phyloP scores from a whole-genome alignment of 2,797 vertebrate genomes.

The Neomorphus geoffroyi region DNA sequence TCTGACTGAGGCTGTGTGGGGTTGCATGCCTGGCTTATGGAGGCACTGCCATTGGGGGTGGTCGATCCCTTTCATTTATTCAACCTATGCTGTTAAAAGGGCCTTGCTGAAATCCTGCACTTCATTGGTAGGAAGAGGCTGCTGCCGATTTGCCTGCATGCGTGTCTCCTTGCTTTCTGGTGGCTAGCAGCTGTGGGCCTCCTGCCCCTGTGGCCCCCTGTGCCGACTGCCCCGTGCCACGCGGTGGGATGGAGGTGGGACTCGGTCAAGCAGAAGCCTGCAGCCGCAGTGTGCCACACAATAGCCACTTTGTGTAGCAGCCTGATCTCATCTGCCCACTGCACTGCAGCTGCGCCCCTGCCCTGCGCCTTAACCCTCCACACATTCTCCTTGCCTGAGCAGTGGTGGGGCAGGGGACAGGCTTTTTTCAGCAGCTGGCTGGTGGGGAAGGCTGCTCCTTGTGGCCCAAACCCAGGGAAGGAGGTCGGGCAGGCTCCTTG shows the following conservation, averaged over 20 bases:
- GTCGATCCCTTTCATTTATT: accelerated
- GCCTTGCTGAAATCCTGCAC: accelerated
- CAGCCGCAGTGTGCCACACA: neutral
- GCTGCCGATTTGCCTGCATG: neutral
- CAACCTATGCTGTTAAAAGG: neutral
- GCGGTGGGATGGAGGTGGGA: neutral
- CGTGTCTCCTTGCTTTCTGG: accelerated
- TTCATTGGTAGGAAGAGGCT: accelerated
- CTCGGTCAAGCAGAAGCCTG: neutral
- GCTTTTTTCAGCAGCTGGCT: neutral
- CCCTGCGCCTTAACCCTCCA: neutral
- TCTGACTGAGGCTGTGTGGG: neutral
- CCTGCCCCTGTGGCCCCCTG: accelerated
- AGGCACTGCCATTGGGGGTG: neutral
- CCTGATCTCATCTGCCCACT: slow-evolving; percentile 27
- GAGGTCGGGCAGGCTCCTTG: neutral
- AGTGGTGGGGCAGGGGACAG: neutral
- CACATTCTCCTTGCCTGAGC: accelerated
- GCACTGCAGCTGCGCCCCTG: neutral
- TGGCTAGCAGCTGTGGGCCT: neutral
- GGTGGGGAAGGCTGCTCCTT: neutral
- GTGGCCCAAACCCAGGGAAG: neutral
- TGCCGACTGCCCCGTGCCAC: accelerated
- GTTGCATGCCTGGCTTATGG: neutral
- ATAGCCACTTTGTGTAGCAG: neutral